Base-by-base conservation (phyloP, 2,888 invertebrate genomes). In the Idaea biselata region DNA sequence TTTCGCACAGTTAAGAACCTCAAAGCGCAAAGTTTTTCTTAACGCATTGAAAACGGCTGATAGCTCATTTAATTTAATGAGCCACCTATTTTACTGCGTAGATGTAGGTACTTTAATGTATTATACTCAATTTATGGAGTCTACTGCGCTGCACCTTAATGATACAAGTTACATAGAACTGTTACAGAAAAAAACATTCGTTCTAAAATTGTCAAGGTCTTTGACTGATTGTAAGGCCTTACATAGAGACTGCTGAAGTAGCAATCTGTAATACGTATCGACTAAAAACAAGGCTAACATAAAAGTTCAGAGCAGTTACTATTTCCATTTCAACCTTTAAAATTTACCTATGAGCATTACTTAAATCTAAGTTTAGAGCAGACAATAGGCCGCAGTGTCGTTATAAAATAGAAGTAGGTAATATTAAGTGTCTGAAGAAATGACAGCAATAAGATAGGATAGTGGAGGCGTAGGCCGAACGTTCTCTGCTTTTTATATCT, bases 41-140 rank as follows among this genome's bases (percentile, higher is more conserved):
- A 65, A 63, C 67, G 75, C 82, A 80, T 83, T 84, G 84, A 81
- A 88, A 84, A 77, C 83, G 75, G 67, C 85, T 87, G 87, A 90
- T 89, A 84, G 89, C 86, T 88, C 87, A 87, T 90, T 89, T 88
- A 83, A 83, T 89, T 89, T 88, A 89, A 91, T 85, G 84, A 86
- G 82, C 68, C 67, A 76, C 72, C 79, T 84, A 79, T 78, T 79
- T 70, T 67, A 73, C 65, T 64, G 58, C 31, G n/a, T 25, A 16
- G 63, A 67, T 70, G 18, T 25, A 3, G 25, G 25, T 65, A 67
- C 68, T 59, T 60, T 63, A 63, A 65, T 63, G 60, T 68, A 63
- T 70, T 68, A 53, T 60, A 68, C 55, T 62, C 44, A 61, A 66
- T 68, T 65, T 68, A 71, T 66, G 67, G 66, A 67, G 58, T 63